Conservation (phyloP, 2,113 vertebrate species). For the Tetraodon nigroviridis region DNA sequence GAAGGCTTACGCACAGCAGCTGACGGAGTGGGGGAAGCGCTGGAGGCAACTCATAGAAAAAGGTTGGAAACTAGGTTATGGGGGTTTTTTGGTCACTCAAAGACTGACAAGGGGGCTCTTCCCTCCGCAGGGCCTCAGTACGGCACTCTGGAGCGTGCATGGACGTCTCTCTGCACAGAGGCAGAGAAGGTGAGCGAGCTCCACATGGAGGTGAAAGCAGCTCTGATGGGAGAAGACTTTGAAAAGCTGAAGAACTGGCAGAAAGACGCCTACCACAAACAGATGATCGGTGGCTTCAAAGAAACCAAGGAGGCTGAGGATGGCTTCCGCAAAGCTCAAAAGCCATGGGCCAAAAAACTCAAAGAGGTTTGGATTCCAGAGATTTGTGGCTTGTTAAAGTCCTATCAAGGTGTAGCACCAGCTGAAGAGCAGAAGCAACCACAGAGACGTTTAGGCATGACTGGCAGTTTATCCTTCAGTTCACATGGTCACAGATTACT, state of each 20-base stretch:
- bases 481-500: slow-evolving; percentile 32
- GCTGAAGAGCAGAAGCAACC: not conserved
- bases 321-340: slow-evolving; percentile 96
- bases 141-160: slow-evolving; percentile 90
- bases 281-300: slow-evolving; percentile 98
- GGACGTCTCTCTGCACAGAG: slow-evolving; percentile 88
- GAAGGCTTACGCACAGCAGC: slow-evolving; percentile 90
- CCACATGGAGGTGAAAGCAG: slow-evolving; percentile 89
- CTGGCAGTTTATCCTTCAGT: slow-evolving; percentile 28
- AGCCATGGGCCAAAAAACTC: slow-evolving; percentile 98
- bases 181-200: slow-evolving; percentile 96
- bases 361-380: slow-evolving; percentile 82
- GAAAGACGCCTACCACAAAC: slow-evolving; percentile 94
- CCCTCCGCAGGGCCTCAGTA: slow-evolving; percentile 87
- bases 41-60: slow-evolving; percentile 95
- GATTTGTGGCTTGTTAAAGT: not conserved
- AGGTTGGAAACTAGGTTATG: slow-evolving; percentile 68
- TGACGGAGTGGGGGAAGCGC: slow-evolving; percentile 94
- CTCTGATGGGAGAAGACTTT: slow-evolving; percentile 93
- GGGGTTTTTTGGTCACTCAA: not conserved
- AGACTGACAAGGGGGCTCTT: not conserved
- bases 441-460: not conserved
- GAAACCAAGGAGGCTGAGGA: slow-evolving; percentile 97
- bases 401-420: not conserved
- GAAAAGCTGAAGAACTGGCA: slow-evolving; percentile 99